Conservation (phyloP, 2,113 vertebrate genomes). For the Rhineura floridana region DNA sequence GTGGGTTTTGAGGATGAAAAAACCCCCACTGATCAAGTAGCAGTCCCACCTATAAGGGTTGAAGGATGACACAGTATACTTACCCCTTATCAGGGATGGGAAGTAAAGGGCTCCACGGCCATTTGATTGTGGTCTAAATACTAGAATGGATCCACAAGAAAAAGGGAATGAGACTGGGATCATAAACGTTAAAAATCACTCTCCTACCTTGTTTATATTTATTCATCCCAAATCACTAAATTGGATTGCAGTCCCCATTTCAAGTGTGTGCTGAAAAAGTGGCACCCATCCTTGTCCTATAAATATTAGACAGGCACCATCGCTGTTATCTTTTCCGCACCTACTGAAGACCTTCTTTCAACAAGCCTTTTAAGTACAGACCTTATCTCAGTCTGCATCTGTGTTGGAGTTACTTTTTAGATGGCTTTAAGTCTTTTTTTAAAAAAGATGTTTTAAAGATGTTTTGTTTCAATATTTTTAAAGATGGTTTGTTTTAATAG, state of each 20-base stretch:
- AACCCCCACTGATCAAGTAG: neutral
- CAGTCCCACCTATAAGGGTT: neutral
- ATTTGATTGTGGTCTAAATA: neutral
- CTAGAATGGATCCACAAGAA: neutral
- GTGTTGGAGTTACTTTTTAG: too few species aligned
- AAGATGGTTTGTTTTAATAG: too few species aligned
- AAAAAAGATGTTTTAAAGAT: too few species aligned
- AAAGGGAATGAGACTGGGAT: neutral
- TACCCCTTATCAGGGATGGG: slow-evolving; percentile 10
- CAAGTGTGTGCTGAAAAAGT: neutral
- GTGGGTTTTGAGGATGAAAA: neutral
- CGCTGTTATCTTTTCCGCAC: too few species aligned
- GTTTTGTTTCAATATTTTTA: too few species aligned
- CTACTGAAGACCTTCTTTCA: too few species aligned
- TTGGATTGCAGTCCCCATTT: neutral
- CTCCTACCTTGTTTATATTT: neutral
- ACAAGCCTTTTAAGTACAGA: too few species aligned
- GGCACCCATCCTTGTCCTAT: too few species aligned
- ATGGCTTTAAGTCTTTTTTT: too few species aligned
- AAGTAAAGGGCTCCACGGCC: neutral
- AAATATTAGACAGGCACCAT: too few species aligned
- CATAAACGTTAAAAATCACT: too few species aligned
- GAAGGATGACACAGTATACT: neutral
- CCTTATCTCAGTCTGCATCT: too few species aligned
- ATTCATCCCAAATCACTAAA: neutral